Evolutionary conservation across 2,888 invertebrate species (phyloP), one percentile per base, ranked within the genome.

Genomic region (Morpho helenor): DNA sequence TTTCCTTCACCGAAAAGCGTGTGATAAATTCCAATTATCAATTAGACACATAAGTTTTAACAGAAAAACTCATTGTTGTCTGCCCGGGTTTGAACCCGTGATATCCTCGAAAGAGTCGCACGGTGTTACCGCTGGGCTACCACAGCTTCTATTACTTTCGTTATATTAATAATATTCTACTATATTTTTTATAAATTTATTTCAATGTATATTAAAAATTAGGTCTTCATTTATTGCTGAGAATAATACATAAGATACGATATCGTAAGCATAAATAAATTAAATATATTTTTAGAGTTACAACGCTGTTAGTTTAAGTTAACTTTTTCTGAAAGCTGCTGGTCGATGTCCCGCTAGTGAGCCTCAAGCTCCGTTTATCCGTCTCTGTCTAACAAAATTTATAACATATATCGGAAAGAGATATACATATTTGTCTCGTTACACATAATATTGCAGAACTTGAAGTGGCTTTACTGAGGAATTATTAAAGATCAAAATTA

Each of bases 271-370:
- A 31, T 31, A 31, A 5, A 31, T 31, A 31, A 16, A 16, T 31
- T 31, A 54, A 54, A 63, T 55, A 61, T 45, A 47, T 40, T 10
- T 59, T 80, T 54, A 71, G 64, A 85, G 85, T 79, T 88, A 56
- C 83, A 82, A 74, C 65, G 57, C 71, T 80, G 63, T 65, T 68
- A 61, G 60, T 67, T 70, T 74, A 73, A 66, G 62, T 68, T 63
- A 80, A 78, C 84, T 88, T 88, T 89, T 88, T 89, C 87, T 87
- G 84, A 87, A 89, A 88, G 88, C 86, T 88, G 87, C 86, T 89
- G 88, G 89, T 88, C 87, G 88, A 88, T 88, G 88, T 89, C 88
- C 89, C 89, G 87, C 89, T 88, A 88, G 82, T 75, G 74, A 82
- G 80, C 71, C 81, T 85, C 76, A 74, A 84, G 81, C 83, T 80